These are phyloP conservation scores for Telmatochromis bifrenatus DNA, from an alignment of 2,113 vertebrate species.

Conservation along the genomic window DNA sequence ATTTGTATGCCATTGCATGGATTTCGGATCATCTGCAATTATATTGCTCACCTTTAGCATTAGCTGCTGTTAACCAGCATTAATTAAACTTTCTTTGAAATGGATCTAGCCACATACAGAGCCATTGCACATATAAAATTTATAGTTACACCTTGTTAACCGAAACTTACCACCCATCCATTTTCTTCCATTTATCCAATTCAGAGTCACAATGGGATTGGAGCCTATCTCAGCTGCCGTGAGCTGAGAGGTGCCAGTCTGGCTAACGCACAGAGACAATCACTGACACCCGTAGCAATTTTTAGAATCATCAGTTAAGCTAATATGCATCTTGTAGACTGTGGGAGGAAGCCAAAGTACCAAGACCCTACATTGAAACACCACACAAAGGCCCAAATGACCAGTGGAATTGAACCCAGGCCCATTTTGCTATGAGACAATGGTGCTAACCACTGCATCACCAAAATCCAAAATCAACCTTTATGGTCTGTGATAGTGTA, in stretches of 20 bases:
- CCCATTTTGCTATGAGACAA: not conserved
- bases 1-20: not conserved
- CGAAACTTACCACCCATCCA: not conserved
- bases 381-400: not conserved
- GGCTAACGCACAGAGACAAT: not conserved
- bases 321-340: not conserved
- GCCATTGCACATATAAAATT: not conserved
- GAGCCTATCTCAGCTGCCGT: not conserved
- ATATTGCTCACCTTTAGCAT: not conserved
- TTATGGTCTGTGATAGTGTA: not conserved
- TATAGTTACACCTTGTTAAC: not conserved
- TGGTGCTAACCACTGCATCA: not conserved
- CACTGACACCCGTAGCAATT: not conserved
- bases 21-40: not conserved
- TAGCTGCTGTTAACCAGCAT: not conserved
- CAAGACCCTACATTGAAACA: not conserved
- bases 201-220: not conserved
- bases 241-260: accelerated
- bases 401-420: not conserved
- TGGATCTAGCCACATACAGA: not conserved
- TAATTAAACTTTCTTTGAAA: not conserved
- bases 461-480: not conserved
- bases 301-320: not conserved
- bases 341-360: not conserved
- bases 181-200: not conserved